These are phyloP conservation scores for Chromoteleia sp. DNA, from an alignment of 2,888 invertebrate species.

Conservation along the genomic window DNA sequence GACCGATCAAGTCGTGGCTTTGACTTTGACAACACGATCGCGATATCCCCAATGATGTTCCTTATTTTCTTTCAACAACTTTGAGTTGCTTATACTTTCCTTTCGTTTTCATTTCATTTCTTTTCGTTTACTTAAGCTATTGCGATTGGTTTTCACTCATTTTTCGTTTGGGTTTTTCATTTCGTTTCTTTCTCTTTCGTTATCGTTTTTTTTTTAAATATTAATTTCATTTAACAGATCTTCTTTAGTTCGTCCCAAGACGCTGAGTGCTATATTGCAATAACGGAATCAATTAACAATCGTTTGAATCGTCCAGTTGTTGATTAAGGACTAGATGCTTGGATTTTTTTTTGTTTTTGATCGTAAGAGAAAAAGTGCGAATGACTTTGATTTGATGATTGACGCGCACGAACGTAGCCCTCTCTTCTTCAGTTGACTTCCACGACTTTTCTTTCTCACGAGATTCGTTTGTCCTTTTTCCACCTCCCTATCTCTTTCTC, in stretches of 20 bases:
- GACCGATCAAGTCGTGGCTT: slow-evolving; percentile 64
- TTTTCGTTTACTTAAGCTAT: too few relatives aligned
- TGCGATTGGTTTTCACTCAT: neutral
- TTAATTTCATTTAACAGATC: neutral
- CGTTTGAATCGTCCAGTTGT: slow-evolving; percentile 25
- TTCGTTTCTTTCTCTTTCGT: neutral
- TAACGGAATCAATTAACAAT: slow-evolving; percentile 29
- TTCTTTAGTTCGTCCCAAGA: slow-evolving; percentile 22
- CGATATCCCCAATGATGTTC: slow-evolving; percentile 82
- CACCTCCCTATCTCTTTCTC: slow-evolving; percentile 32
- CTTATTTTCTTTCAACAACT: slow-evolving; percentile 80
- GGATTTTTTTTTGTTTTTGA: slow-evolving; percentile 10
- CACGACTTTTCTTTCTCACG: slow-evolving; percentile 57
- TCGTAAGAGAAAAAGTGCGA: slow-evolving; percentile 30
- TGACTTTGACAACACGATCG: slow-evolving; percentile 61
- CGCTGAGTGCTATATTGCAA: slow-evolving; percentile 37
- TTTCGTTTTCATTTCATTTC: neutral
- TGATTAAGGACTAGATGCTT: slow-evolving; percentile 30
- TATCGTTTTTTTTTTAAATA: slow-evolving; percentile 4
- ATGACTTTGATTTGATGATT: slow-evolving; percentile 71
- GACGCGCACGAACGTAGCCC: slow-evolving; percentile 73
- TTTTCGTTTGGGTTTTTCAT: neutral
- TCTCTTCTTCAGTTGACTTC: slow-evolving; percentile 69
- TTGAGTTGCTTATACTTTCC: slow-evolving; percentile 76
- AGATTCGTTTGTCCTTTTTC: slow-evolving; percentile 53